Evolutionary conservation across 2,888 invertebrate genomes (phyloP).

Genomic region (Oscheius myriophilus): DNA sequence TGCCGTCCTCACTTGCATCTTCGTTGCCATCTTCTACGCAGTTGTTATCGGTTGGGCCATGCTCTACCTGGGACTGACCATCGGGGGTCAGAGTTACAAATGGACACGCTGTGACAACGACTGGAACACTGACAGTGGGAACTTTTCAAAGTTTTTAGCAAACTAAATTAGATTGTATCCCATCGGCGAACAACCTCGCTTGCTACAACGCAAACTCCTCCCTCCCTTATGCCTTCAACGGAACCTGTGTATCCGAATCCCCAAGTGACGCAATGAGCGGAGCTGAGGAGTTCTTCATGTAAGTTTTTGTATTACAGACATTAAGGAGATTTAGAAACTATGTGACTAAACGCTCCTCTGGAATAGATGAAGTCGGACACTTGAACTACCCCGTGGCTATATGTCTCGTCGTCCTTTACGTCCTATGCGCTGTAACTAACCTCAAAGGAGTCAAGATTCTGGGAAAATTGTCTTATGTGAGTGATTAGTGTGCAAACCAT

Average conservation of each 20-base stretch:
- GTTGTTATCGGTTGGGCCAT: conserved; percentile 61
- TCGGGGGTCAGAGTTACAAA: conserved; percentile 28
- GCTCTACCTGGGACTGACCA: conserved; percentile 45
- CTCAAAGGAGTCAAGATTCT: conserved; percentile 62
- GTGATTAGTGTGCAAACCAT: no score
- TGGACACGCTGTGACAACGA: conserved; percentile 36
- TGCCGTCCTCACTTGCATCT: conserved; percentile 85
- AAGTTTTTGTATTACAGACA: conserved; percentile 38
- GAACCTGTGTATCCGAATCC: not conserved
- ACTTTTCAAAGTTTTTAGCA: not conserved
- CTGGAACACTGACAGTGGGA: conserved; percentile 34
- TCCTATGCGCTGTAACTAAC: conserved; percentile 53
- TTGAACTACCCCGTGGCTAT: conserved; percentile 50
- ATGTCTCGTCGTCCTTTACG: conserved; percentile 46
- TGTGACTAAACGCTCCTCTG: conserved; percentile 45
- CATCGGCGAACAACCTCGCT: not conserved
- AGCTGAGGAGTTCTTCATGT: conserved; percentile 11
- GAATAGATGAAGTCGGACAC: conserved; percentile 48
- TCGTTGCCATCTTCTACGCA: conserved; percentile 59
- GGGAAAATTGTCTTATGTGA: conserved; percentile 45
- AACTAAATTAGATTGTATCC: not conserved
- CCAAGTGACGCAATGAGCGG: not conserved
- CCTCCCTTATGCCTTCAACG: conserved; percentile 30
- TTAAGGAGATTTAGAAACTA: conserved; percentile 56
- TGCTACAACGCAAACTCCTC: conserved; percentile 1